A percentile compares a stretch with the other conserved stretches of the same genome.
These are phyloP conservation scores for Sebastes trivittatus DNA, from an alignment of 2,797 vertebrate genomes.

Conservation along the genomic window DNA sequence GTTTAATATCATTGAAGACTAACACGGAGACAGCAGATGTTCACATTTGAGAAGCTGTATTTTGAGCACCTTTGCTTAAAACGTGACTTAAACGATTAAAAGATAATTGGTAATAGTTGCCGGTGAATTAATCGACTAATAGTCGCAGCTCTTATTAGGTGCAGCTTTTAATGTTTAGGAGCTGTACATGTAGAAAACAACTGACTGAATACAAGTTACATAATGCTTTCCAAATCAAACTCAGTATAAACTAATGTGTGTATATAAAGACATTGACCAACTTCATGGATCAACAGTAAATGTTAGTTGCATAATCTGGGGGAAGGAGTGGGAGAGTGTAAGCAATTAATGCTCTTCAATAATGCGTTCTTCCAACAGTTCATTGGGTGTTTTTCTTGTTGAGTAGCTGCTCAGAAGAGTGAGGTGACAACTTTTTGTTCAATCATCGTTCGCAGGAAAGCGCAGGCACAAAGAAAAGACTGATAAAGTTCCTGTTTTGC, in stretches of 20 bases:
- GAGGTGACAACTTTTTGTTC: slow-evolving; percentile 49
- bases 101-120: background rate
- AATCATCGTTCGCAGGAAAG: slow-evolving; percentile 55
- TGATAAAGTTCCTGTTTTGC: slow-evolving; percentile 75
- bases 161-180: background rate
- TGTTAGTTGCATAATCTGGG: slow-evolving; percentile 25
- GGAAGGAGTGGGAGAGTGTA: slow-evolving; percentile 19
- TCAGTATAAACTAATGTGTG: background rate
- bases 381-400: background rate
- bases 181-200: background rate
- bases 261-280: background rate
- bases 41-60: background rate
- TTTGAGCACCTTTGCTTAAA: background rate
- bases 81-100: background rate
- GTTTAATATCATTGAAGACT: background rate
- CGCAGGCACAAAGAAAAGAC: slow-evolving; percentile 21
- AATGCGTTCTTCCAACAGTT: background rate
- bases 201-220: background rate
- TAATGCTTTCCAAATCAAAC: background rate
- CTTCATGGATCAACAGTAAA: slow-evolving; percentile 14
- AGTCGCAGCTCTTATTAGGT: background rate
- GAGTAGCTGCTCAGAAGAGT: slow-evolving; percentile 14
- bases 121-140: background rate
- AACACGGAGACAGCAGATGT: background rate
- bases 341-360: slow-evolving; percentile 4